These are phyloP conservation scores for Mastacembelus armatus DNA, from an alignment of 2,797 vertebrate genomes.

Conservation along the genomic window DNA sequence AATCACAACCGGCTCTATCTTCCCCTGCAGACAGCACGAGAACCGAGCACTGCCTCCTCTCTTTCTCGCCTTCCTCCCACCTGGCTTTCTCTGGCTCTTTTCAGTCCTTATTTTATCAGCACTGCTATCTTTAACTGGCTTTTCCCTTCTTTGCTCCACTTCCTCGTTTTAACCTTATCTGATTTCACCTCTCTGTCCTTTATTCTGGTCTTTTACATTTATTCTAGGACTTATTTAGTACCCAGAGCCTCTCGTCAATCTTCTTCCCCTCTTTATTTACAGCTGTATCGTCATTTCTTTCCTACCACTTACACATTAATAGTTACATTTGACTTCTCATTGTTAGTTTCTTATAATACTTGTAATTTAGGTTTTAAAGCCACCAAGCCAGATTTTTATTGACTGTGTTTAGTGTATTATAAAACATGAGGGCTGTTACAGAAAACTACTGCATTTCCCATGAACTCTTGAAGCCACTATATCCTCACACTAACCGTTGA, in stretches of 20 bases:
- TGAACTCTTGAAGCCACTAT: too few relatives aligned
- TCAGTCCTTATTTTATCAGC: slow-evolving; percentile 1
- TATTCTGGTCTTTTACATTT: neutral
- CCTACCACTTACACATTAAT: too few relatives aligned
- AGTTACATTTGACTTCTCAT: neutral
- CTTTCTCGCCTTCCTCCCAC: too few relatives aligned
- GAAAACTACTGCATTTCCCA: too few relatives aligned
- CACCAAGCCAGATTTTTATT: too few relatives aligned
- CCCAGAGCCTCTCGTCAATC: neutral
- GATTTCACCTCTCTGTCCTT: neutral
- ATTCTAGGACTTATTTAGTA: slow-evolving; percentile 13
- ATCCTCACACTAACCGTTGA: too few relatives aligned
- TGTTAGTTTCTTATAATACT: neutral
- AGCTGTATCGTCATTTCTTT: neutral
- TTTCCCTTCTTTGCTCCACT: neutral
- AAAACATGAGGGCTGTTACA: too few relatives aligned
- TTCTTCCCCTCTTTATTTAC: neutral
- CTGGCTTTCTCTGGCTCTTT: too few relatives aligned
- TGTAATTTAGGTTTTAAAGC: neutral
- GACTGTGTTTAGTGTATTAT: too few relatives aligned
- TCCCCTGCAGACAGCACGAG: slow-evolving; percentile 32
- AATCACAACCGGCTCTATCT: slow-evolving; percentile 55
- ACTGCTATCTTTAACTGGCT: neutral
- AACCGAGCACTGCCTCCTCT: neutral
- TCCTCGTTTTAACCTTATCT: neutral